These are phyloP conservation scores for Nephrotoma guestfalica DNA, from an alignment of 2,888 invertebrate species.

Conservation along the genomic window DNA sequence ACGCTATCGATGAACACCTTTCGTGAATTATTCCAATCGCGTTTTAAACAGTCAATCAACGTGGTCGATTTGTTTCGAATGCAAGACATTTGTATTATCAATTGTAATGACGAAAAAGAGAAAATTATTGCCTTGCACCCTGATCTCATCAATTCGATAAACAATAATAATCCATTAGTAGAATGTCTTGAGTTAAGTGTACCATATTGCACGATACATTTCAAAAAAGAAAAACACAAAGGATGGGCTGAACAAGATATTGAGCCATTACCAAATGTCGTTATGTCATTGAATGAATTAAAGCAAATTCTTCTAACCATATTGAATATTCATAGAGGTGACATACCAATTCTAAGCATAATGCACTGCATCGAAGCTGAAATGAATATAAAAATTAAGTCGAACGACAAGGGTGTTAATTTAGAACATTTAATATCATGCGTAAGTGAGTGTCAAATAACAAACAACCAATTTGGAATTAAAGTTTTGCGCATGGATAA, in stretches of 20 bases:
- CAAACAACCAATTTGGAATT: conserved; percentile 31
- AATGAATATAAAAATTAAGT: conserved; percentile 21
- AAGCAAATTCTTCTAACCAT: conserved; percentile 28
- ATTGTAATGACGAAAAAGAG: conserved; percentile 51
- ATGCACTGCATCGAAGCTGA: conserved; percentile 29
- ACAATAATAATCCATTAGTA: conserved; percentile 32
- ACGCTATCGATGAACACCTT: conserved; percentile 67
- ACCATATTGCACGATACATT: conserved; percentile 50
- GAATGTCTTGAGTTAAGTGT: conserved; percentile 34
- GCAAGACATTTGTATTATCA: conserved; percentile 60
- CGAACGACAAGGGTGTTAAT: conserved; percentile 55
- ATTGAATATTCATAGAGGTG: conserved; percentile 26
- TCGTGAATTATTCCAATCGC: conserved; percentile 63
- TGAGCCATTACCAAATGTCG: conserved; percentile 42
- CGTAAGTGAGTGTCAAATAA: conserved; percentile 49
- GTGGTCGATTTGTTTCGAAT: conserved; percentile 54
- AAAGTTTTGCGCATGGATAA: conserved; percentile 21
- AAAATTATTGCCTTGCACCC: conserved; percentile 55
- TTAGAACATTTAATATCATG: conserved; percentile 82
- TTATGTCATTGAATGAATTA: conserved; percentile 29
- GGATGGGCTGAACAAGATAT: conserved; percentile 69
- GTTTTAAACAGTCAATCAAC: conserved; percentile 57
- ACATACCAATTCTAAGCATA: conserved; percentile 29
- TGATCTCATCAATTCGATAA: conserved; percentile 40
- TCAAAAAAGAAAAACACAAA: conserved; percentile 40